Base-by-base conservation (phyloP, 1,140 invertebrate genomes). In the Homalodisca vitripennis region DNA sequence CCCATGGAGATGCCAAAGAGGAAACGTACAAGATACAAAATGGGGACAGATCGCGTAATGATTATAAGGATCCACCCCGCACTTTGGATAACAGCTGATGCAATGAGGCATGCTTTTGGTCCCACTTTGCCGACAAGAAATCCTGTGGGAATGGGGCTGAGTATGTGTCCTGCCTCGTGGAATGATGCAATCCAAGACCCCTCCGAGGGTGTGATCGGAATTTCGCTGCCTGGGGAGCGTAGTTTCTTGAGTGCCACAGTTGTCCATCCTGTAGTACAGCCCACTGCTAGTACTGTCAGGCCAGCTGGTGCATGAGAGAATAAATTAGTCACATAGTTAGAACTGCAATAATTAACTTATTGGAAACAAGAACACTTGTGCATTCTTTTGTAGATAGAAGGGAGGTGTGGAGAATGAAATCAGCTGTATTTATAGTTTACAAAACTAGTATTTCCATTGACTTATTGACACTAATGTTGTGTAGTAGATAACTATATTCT, bases 51-150 rank as follows among this genome's bases (percentile, higher is more conserved):
- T 12, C 53, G 67, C 2, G 74, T 57, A 14, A 53, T 67, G 29
- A 68, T 41, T 0, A 71, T 65, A 0, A 75, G 26, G 3, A 68
- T 30, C 73, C 73, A 76, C 1, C 71, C 48, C 22, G 62, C 6
- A 1, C 66, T 30, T 13, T 51, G 62, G 27, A 75, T 31, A 0
- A 73, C 27, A 2, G 87, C 84, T 72, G 88, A 84, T 17, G 89
- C 82, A 10, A 92, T 90, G 0, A 90, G 75, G 3, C 85, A 32
- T 89, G 89, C 32, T 13, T 72, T 90, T 22, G 94, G 80, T 2
- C 95, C 94, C 31, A 91, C 77, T 70, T 82, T 85, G 76, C 95
- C 90, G 0, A 92, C 87, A 3, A 90, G 76, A 46, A 82, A 83
- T 22, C 85, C 73, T 22, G 65, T 32, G 0, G 72, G 55, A 12